These are phyloP conservation scores for Dunckerocampus dactyliophorus DNA, from an alignment of 2,113 vertebrate genomes.

Conservation along the genomic window DNA sequence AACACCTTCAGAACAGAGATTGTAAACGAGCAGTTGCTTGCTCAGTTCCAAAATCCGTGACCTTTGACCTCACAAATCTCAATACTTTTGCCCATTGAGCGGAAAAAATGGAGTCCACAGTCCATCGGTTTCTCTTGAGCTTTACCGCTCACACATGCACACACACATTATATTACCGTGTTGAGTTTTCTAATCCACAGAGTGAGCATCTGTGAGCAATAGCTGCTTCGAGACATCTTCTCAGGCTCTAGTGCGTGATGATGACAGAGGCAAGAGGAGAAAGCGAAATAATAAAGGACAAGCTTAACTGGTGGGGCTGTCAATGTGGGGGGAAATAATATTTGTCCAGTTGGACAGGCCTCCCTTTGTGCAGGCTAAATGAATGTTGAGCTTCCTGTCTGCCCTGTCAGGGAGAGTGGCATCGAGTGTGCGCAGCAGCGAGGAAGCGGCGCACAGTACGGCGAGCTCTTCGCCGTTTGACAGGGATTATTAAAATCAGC, in stretches of 20 bases:
- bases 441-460: conserved; percentile 55
- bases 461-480: conserved; percentile 94
- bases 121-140: too few species aligned
- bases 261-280: conserved; percentile 58
- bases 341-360: conserved; percentile 97
- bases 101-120: conserved; percentile 11
- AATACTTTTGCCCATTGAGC: too few species aligned
- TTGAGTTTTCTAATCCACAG: conserved; percentile 77
- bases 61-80: too few species aligned
- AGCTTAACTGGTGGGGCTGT: conserved; percentile 89
- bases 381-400: conserved; percentile 98
- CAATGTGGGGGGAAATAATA: conserved; percentile 91
- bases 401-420: conserved; percentile 82
- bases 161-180: conserved; percentile 64
- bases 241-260: conserved; percentile 65
- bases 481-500: conserved; percentile 99
- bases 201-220: conserved; percentile 70
- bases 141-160: conserved; percentile 14
- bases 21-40: too few species aligned
- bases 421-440: conserved; percentile 47
- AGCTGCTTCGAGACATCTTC: conserved; percentile 67
- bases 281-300: conserved; percentile 81
- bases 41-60: too few species aligned
- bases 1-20: too few species aligned
- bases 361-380: conserved; percentile 92